These are phyloP conservation scores for Dendroctonus valens DNA, from an alignment of 1,140 invertebrate genomes.

Conservation along the genomic window DNA sequence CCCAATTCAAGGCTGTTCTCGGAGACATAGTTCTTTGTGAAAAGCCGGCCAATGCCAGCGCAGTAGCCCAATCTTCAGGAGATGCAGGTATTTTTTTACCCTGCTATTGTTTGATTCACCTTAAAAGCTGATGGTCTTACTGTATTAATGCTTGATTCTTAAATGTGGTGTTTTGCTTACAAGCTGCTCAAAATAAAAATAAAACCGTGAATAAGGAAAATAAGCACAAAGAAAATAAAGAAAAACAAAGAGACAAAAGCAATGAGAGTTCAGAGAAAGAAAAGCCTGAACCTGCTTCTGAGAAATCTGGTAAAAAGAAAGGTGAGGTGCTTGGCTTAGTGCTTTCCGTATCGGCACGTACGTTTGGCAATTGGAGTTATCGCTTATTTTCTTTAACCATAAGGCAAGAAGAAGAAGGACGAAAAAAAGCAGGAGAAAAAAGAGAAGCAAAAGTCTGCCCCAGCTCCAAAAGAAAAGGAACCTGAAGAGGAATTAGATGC, in stretches of 20 bases:
- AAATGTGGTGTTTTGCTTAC: slow-evolving; percentile 24
- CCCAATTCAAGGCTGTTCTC: slow-evolving; percentile 79
- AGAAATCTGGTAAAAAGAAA: slow-evolving; percentile 31
- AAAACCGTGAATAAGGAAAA: slow-evolving; percentile 25
- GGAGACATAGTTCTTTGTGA: slow-evolving; percentile 73
- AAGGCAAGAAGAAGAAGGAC: slow-evolving; percentile 47
- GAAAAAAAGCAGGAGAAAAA: slow-evolving; percentile 63
- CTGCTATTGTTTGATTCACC: neutral
- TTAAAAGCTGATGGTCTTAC: neutral
- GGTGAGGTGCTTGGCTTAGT: slow-evolving; percentile 16
- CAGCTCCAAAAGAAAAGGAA: slow-evolving; percentile 55
- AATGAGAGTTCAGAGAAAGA: slow-evolving; percentile 30
- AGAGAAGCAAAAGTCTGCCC: slow-evolving; percentile 55
- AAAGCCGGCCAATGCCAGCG: slow-evolving; percentile 74
- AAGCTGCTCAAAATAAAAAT: slow-evolving; percentile 38
- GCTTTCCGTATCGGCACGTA: neutral
- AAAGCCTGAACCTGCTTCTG: slow-evolving; percentile 11
- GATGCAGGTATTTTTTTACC: slow-evolving; percentile 38
- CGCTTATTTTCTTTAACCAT: neutral
- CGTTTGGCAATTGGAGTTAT: neutral
- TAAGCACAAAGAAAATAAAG: slow-evolving; percentile 27
- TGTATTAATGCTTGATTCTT: slow-evolving; percentile 3
- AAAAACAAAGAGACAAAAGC: slow-evolving; percentile 24
- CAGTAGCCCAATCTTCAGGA: slow-evolving; percentile 65
- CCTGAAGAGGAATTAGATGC: slow-evolving; percentile 66